Evolutionary conservation across 2,888 invertebrate species (phyloP), one percentile per base, ranked within the genome.

Genomic region (Cataglyphis cursor): DNA sequence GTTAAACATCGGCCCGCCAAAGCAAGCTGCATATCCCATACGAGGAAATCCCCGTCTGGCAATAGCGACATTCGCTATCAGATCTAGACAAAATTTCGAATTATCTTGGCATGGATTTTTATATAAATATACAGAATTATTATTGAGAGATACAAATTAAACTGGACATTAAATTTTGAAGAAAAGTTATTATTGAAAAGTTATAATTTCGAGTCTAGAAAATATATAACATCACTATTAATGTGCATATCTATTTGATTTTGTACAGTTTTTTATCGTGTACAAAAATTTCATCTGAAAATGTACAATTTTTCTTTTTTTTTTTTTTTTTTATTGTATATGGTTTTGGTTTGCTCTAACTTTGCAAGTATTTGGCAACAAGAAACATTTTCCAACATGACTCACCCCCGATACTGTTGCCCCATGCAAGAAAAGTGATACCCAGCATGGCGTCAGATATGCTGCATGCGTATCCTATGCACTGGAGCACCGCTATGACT

Each of bases 21-120:
- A 96, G 83, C 97, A 97, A 0, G 97, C 97, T 0, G 97, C 96
- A 90, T 96, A 96, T 0, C 96, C 97, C 96, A 97, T 97, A 82
- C 96, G 95, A 0, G 96, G 96, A 92, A 95, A 96, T 1, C 97
- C 97, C 89, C 96, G 96, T 74, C 95, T 94, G 0, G 97, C 96
- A 89, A 97, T 95, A 8, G 96, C 93, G 0, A 96, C 92, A 92
- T 97, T 96, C 1, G 97, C 95, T 85, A 97, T 95, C 76, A 96
- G 93, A 94, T 96, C 96, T 96, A 92, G 38, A 92, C 90, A 68
- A 65, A 70, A 21, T 70, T 54, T 28, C 57, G 6, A 57, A 61
- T 80, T n/a, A 61, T 8, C 24, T 44, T 48, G 24, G 24, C 5
- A 15, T 59, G 10, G 18, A 59, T 48, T 44, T 44, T 15, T n/a